These are phyloP conservation scores for Coptodon bakossiorum DNA, from an alignment of 2,113 vertebrate species.

Conservation along the genomic window DNA sequence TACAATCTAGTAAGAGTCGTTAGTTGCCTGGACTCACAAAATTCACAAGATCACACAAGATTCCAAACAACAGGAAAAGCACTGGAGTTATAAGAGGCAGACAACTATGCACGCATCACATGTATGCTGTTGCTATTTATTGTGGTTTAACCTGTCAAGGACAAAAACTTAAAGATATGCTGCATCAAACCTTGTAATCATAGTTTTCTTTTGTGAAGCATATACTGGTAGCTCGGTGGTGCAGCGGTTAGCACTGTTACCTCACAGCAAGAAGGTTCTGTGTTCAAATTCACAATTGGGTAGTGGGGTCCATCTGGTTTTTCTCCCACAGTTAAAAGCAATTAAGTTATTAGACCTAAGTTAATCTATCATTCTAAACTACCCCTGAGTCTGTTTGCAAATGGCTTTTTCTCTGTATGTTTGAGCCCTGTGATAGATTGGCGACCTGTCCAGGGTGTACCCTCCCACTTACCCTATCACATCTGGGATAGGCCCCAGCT, in stretches of 20 bases:
- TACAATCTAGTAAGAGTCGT: rapidly evolving
- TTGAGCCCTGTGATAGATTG: background rate
- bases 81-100: background rate
- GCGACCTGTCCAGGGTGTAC: background rate
- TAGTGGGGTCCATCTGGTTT: background rate
- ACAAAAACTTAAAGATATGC: background rate
- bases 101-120: background rate
- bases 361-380: background rate
- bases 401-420: background rate
- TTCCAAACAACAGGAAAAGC: background rate
- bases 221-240: background rate
- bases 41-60: background rate
- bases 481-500: background rate
- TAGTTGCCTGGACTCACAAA: background rate
- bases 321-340: too few species aligned
- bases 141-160: background rate
- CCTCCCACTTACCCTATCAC: background rate
- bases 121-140: background rate
- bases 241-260: background rate
- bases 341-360: background rate
- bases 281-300: background rate
- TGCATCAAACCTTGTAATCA: background rate
- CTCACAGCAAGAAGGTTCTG: background rate
- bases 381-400: too few species aligned
- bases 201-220: background rate